Evolutionary conservation across 2,888 invertebrate species (phyloP).

Genomic region (Synanthedon andrenaeformis): DNA sequence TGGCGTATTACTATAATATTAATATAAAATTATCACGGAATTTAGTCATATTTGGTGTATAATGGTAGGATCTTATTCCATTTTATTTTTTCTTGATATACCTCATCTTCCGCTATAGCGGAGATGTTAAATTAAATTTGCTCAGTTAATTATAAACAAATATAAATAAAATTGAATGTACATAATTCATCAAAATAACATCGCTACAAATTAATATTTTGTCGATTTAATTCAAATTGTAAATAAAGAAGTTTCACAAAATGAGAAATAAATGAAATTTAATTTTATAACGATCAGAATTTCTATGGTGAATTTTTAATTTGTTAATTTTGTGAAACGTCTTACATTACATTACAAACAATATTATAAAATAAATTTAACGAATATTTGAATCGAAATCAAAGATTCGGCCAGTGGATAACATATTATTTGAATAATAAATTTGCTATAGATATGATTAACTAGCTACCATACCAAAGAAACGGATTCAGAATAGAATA

Average conservation of each 20-base stretch:
- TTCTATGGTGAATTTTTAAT: no score
- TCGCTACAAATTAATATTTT: constrained; percentile 5
- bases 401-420: no score
- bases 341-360: no score
- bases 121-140: constrained; percentile 4
- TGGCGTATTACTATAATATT: no score
- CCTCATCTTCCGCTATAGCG: background rate
- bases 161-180: constrained; percentile 3
- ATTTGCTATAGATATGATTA: no score
- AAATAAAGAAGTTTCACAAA: background rate
- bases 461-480: no score
- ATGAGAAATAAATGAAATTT: background rate
- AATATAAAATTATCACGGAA: no score
- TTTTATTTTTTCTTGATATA: background rate
- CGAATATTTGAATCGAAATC: no score
- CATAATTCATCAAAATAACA: constrained; percentile 4
- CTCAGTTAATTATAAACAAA: constrained; percentile 7
- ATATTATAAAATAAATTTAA: no score
- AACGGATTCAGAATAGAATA: no score
- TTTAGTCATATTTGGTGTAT: background rate
- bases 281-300: background rate
- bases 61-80: background rate
- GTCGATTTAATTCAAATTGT: constrained; percentile 4
- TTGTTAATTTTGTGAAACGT: no score
- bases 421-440: no score